Evolutionary conservation across 2,113 vertebrate genomes (phyloP).

Genomic region (Erpornis zantholeuca): DNA sequence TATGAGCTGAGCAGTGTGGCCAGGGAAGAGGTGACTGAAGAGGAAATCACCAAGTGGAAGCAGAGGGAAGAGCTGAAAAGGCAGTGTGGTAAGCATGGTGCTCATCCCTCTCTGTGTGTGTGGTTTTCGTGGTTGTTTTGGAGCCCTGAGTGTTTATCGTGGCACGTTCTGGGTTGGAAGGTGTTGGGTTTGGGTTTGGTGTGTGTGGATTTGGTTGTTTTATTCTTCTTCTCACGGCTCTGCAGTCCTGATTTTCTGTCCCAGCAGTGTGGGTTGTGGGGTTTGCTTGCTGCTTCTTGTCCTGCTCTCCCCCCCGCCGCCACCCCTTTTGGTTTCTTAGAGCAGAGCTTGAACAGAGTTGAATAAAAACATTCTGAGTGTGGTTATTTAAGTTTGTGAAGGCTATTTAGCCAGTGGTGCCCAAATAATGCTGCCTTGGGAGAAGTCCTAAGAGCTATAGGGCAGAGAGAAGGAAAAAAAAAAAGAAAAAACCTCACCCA

Average conservation of each 20-base stretch:
- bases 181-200: neutral
- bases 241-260: neutral
- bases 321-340: neutral
- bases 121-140: neutral
- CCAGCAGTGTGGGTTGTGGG: neutral
- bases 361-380: neutral
- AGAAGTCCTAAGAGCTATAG: neutral
- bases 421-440: neutral
- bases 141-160: fast-evolving
- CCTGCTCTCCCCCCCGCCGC: fast-evolving
- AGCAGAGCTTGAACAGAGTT: neutral
- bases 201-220: neutral
- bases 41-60: slow-evolving; percentile 84
- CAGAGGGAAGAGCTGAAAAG: slow-evolving; percentile 81
- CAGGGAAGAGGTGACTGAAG: slow-evolving; percentile 88
- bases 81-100: slow-evolving; percentile 73
- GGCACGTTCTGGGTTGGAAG: neutral
- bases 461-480: too few species aligned
- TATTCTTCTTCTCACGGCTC: neutral
- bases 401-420: neutral
- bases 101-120: fast-evolving
- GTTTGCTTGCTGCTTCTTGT: neutral
- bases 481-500: neutral
- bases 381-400: neutral
- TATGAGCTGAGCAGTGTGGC: slow-evolving; percentile 92